Conservation (phyloP, 2,797 vertebrate genomes). For the Siniperca obscura region DNA sequence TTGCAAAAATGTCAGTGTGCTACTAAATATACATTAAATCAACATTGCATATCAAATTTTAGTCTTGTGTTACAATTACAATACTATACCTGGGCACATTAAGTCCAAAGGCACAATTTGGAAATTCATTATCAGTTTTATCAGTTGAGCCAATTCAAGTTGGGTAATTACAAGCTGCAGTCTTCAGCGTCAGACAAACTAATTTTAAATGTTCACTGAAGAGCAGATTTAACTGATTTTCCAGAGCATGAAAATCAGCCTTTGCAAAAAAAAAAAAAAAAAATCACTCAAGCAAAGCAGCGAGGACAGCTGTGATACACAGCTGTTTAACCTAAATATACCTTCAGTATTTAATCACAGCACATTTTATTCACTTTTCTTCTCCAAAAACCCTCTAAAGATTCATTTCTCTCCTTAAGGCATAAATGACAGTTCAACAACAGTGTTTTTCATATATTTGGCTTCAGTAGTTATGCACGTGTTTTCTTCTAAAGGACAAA, state of each 20-base stretch:
- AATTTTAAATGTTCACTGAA: not conserved
- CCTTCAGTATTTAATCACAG: not conserved
- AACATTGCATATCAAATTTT: not conserved
- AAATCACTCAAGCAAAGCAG: constrained; percentile 7
- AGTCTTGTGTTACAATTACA: not conserved
- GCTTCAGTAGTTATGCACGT: not conserved
- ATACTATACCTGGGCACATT: not conserved
- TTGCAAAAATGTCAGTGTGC: not conserved
- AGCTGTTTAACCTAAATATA: constrained; percentile 37
- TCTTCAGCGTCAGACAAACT: not conserved
- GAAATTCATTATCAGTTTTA: not conserved
- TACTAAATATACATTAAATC: not conserved
- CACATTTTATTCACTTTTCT: not conserved
- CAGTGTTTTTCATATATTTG: constrained; percentile 11
- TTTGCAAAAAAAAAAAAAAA: not conserved
- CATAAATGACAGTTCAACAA: constrained; percentile 21
- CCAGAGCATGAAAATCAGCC: constrained; percentile 22
- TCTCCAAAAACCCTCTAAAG: not conserved
- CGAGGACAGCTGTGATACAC: constrained; percentile 27
- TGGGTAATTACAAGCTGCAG: not conserved
- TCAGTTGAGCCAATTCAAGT: not conserved
- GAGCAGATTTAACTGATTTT: constrained; percentile 7
- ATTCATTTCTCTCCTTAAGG: constrained; percentile 1
- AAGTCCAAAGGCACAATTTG: not conserved
- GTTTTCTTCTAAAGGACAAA: not conserved